Conservation (phyloP, 2,888 invertebrate genomes). For the Zelleria hepariella region DNA sequence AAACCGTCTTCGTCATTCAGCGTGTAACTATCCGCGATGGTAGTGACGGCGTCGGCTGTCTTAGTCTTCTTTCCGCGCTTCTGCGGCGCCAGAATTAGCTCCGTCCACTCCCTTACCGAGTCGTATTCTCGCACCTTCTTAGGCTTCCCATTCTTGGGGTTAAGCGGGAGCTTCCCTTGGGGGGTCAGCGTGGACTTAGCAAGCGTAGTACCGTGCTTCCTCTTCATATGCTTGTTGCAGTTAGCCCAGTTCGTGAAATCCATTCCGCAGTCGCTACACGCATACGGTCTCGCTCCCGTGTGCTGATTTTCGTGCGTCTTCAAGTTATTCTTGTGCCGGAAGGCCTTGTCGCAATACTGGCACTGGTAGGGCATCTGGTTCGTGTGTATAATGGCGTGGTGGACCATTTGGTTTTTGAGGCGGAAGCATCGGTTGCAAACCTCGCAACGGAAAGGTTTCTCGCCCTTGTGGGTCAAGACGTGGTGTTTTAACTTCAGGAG, state of each 20-base stretch:
- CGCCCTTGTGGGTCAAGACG: slow-evolving; percentile 3
- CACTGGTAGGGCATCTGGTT: slow-evolving; percentile 78
- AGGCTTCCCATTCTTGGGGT: slow-evolving; percentile 1
- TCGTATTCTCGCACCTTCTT: neutral
- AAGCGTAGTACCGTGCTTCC: slow-evolving; percentile 65
- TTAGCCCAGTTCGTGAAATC: slow-evolving; percentile 79
- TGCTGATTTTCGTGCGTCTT: slow-evolving; percentile 75
- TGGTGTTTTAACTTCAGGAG: neutral
- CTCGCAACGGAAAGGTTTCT: slow-evolving; percentile 9
- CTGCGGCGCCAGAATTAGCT: neutral
- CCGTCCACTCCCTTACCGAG: neutral
- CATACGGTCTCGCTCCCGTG: slow-evolving; percentile 73
- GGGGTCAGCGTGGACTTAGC: slow-evolving; percentile 28
- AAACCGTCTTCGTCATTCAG: too few species aligned
- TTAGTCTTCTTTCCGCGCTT: neutral
- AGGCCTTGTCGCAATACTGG: slow-evolving; percentile 75
- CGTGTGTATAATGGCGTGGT: slow-evolving; percentile 76
- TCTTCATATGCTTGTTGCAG: slow-evolving; percentile 79
- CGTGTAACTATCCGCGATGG: neutral
- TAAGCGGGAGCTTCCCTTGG: slow-evolving; percentile 13
- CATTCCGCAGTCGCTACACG: slow-evolving; percentile 72
- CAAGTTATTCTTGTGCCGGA: slow-evolving; percentile 75
- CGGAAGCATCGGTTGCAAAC: slow-evolving; percentile 23
- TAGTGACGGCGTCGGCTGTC: neutral
- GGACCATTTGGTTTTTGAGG: slow-evolving; percentile 74